phyloP scores from a whole-genome alignment of 2,113 vertebrate species.

The Solenodon paradoxus region DNA sequence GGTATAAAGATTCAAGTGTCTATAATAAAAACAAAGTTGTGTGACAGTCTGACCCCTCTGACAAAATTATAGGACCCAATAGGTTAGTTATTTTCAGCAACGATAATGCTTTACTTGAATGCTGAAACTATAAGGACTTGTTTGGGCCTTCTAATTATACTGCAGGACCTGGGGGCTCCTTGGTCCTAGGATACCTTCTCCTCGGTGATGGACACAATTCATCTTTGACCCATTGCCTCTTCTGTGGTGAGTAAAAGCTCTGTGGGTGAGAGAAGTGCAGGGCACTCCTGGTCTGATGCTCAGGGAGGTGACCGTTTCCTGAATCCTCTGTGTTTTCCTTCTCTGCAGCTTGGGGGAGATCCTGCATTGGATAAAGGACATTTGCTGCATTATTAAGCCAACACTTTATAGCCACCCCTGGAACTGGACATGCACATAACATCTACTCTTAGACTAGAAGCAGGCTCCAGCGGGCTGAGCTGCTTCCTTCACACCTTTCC shows the following conservation, averaged over 20 bases:
- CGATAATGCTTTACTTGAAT: neutral
- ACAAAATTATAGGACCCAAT: neutral
- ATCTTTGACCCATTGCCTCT: neutral
- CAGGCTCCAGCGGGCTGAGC: neutral
- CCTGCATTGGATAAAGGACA: too few relatives aligned
- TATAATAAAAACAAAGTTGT: neutral
- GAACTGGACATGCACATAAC: too few relatives aligned
- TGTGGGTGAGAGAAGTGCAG: rapidly evolving
- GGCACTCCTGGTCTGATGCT: too few relatives aligned
- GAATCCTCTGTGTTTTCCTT: neutral
- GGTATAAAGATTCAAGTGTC: neutral
- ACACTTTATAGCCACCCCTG: rapidly evolving
- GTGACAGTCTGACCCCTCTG: too few relatives aligned
- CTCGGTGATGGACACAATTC: rapidly evolving
- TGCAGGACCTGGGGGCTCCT: too few relatives aligned
- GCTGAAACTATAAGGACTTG: neutral
- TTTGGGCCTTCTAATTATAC: neutral
- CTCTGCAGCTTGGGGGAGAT: neutral
- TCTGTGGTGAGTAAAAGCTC: rapidly evolving
- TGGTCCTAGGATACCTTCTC: neutral
- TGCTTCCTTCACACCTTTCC: neutral
- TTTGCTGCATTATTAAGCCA: neutral
- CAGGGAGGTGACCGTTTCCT: rapidly evolving
- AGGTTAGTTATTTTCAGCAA: neutral
- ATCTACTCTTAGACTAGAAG: too few relatives aligned